A percentile compares a stretch with the other conserved stretches of the same genome.
Evolutionary conservation across 2,797 vertebrate genomes (phyloP).

Genomic region (Lutra lutra): DNA sequence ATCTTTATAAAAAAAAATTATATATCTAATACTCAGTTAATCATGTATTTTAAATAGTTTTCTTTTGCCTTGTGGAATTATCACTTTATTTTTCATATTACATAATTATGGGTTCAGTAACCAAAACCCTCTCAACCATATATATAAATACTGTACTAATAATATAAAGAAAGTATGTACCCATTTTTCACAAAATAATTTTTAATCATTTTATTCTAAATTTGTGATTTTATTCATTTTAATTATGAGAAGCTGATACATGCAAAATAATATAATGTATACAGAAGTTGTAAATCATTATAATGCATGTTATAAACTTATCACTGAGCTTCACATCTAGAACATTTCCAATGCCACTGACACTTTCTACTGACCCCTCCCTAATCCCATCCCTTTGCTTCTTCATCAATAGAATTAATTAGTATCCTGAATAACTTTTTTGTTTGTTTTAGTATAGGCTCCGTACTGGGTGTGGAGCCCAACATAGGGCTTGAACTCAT

Average conservation of each 20-base stretch:
- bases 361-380: background rate
- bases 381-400: background rate
- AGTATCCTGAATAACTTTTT: background rate
- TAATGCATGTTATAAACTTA: background rate
- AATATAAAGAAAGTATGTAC: background rate
- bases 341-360: background rate
- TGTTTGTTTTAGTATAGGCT: background rate
- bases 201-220: background rate
- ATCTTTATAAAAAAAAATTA: too few relatives aligned
- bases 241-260: background rate
- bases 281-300: background rate
- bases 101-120: background rate
- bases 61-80: background rate
- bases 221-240: constrained; percentile 30
- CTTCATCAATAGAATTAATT: background rate
- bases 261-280: background rate
- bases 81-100: background rate
- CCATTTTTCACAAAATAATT: constrained; percentile 15
- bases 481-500: background rate
- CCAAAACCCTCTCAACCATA: background rate
- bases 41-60: background rate
- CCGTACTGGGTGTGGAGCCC: background rate
- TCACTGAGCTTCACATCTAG: background rate
- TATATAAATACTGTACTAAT: background rate
- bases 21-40: background rate